Evolutionary conservation across 2,113 vertebrate genomes (phyloP).

Genomic region (Pholis gunnellus): DNA sequence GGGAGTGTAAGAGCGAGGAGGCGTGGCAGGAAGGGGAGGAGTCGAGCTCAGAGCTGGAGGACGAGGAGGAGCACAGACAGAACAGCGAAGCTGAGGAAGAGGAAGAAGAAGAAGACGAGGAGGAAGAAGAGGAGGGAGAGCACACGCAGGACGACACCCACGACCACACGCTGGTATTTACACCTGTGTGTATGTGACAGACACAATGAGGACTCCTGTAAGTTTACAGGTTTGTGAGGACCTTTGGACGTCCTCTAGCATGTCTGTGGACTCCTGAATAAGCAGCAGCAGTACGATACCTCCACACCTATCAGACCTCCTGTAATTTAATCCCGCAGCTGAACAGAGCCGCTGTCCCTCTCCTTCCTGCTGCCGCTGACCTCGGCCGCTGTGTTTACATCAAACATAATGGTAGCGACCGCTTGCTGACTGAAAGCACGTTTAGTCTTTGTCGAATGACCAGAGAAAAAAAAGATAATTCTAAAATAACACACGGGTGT

Average conservation of each 20-base stretch:
- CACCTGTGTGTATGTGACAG: not conserved
- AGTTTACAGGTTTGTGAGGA: not conserved
- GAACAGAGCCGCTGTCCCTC: no score
- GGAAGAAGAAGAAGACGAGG: slow-evolving; percentile 40
- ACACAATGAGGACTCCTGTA: not conserved
- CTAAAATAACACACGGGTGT: not conserved
- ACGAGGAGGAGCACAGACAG: slow-evolving; percentile 54
- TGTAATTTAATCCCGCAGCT: no score
- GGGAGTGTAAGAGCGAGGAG: slow-evolving; percentile 55
- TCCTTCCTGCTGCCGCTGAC: no score
- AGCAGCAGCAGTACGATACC: no score
- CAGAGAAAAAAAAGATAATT: not conserved
- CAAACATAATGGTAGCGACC: not conserved
- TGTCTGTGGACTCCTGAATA: no score
- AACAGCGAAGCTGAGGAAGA: slow-evolving; percentile 63
- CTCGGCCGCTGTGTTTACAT: no score
- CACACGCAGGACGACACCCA: slow-evolving; percentile 52
- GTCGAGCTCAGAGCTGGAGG: slow-evolving; percentile 61
- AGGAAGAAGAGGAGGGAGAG: slow-evolving; percentile 47
- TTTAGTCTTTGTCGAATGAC: not conserved
- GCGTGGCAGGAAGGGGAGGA: slow-evolving; percentile 61
- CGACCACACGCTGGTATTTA: slow-evolving; percentile 56
- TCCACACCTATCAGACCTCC: no score
- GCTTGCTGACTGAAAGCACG: no score
- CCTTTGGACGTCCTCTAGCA: not conserved